Conservation (phyloP, 2,888 invertebrate species). For the Epicampocera succincta region DNA sequence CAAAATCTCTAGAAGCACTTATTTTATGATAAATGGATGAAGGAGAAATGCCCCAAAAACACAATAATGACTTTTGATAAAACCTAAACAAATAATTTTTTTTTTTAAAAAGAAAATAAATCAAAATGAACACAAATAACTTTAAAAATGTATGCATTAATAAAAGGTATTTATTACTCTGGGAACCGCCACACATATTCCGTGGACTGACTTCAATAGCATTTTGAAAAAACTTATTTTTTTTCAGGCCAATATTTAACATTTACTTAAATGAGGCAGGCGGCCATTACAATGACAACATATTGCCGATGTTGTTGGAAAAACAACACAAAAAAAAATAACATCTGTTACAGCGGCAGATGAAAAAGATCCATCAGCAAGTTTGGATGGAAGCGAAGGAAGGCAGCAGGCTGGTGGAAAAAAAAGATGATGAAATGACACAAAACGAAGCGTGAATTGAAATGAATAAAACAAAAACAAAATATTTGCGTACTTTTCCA, state of each 20-base stretch:
- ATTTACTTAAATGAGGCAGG: neutral
- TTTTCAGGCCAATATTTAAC: neutral
- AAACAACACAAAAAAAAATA: conserved; percentile 23
- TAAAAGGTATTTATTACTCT: no score
- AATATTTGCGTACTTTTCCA: conserved; percentile 60
- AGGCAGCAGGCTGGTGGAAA: conserved; percentile 13
- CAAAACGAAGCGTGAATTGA: conserved; percentile 59
- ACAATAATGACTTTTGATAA: no score
- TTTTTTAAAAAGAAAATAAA: no score
- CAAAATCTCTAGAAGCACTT: no score
- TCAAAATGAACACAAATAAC: no score
- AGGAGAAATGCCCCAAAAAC: no score
- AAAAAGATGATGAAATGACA: conserved; percentile 53
- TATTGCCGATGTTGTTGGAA: conserved; percentile 25
- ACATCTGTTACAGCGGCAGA: conserved; percentile 25
- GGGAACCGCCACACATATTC: conserved; percentile 22
- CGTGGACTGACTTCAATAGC: neutral
- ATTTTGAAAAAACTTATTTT: neutral
- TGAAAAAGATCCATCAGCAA: conserved; percentile 24
- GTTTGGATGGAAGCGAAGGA: conserved; percentile 9
- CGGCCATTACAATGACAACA: conserved; percentile 10
- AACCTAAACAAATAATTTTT: no score
- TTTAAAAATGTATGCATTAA: neutral
- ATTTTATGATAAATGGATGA: no score
- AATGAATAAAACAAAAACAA: conserved; percentile 24